phyloP scores from a whole-genome alignment of 2,113 vertebrate genomes.

The Poicephalus gulielmi region DNA sequence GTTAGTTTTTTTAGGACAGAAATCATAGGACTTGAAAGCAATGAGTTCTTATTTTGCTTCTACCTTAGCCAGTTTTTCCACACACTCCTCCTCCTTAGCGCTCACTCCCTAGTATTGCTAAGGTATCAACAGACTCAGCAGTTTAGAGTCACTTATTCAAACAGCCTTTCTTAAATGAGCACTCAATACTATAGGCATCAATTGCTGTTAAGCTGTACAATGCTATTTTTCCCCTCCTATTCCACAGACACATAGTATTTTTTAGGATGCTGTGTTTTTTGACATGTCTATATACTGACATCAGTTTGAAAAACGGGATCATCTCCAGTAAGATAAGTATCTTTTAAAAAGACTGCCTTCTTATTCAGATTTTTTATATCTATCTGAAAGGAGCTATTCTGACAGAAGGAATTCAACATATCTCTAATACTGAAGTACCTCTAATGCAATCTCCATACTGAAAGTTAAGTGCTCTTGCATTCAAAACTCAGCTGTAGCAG shows the following conservation, averaged over 20 bases:
- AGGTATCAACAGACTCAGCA: not conserved
- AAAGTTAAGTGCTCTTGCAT: not conserved
- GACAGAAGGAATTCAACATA: not conserved
- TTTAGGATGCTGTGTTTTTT: not conserved
- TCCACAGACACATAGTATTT: not conserved
- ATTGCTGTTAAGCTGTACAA: not conserved
- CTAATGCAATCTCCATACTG: not conserved
- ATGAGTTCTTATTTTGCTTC: not conserved
- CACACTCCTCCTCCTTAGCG: not conserved
- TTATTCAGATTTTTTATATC: not conserved
- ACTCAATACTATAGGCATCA: not conserved
- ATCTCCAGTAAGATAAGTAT: not conserved
- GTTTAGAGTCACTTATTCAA: not conserved
- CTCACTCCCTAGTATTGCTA: not conserved
- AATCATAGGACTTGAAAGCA: not conserved
- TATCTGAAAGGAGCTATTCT: not conserved
- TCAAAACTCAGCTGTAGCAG: not conserved
- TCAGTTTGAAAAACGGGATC: not conserved
- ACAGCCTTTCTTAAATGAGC: not conserved
- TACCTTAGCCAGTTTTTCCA: not conserved
- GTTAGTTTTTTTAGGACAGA: not conserved
- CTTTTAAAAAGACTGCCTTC: not conserved
- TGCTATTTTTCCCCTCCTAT: not conserved
- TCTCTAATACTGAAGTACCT: not conserved
- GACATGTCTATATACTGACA: not conserved